A percentile compares a stretch with the other conserved stretches of the same genome.
Conservation (phyloP, 2,797 vertebrate genomes). For the Diceros bicornis region DNA sequence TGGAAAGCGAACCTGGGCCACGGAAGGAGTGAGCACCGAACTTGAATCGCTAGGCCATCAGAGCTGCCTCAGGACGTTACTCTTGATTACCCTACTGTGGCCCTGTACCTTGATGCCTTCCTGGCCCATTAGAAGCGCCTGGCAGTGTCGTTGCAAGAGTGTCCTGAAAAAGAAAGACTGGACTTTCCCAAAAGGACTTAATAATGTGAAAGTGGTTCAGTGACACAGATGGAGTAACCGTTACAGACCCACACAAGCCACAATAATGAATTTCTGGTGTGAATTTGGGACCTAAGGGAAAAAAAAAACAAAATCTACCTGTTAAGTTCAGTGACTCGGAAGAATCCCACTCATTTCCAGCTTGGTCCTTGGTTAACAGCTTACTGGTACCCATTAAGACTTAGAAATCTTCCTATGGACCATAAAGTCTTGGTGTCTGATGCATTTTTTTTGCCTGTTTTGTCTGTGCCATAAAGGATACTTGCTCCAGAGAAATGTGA, state of each 20-base stretch:
- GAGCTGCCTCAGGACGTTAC: too few relatives aligned
- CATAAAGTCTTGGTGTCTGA: background rate
- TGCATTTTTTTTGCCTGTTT: background rate
- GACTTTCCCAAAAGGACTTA: background rate
- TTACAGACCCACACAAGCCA: background rate
- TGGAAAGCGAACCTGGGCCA: too few relatives aligned
- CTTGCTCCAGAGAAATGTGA: background rate
- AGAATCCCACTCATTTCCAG: background rate
- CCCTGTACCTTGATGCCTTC: background rate
- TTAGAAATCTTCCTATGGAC: background rate
- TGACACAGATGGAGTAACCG: background rate
- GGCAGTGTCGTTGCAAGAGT: background rate
- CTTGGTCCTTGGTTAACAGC: background rate
- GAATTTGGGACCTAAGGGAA: background rate
- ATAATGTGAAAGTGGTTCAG: background rate
- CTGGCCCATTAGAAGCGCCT: background rate
- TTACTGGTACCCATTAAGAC: background rate
- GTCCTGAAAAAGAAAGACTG: background rate
- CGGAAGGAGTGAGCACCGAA: too few relatives aligned
- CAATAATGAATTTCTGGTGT: background rate
- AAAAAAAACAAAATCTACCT: background rate
- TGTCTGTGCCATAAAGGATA: background rate
- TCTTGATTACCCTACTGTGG: background rate
- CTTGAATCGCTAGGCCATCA: too few relatives aligned
- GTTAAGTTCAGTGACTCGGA: background rate